Base-by-base conservation (phyloP, 2,888 invertebrate species). In the Caenorhabditis zanzibari region DNA sequence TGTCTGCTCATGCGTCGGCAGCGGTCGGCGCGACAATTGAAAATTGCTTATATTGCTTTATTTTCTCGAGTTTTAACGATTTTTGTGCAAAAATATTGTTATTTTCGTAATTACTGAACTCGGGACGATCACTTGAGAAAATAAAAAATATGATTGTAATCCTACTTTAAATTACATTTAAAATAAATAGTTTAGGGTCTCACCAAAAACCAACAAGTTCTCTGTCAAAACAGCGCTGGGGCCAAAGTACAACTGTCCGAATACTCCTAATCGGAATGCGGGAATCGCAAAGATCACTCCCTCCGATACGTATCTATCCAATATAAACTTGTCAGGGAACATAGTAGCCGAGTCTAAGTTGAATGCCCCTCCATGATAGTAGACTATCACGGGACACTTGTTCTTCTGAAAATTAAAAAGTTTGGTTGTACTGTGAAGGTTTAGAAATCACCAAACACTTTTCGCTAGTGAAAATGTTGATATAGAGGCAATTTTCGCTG, bases 201-300 rank as follows among this genome's bases (percentile, higher is more conserved):
- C n/a, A 77, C 87, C 90, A 58, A 87, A 84, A n/a, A 89, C n/a
- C 10, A 84, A 81, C 7, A 90, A 49, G 71, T 90, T 90, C 28
- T 82, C 69, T 0, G 74, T 84, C 7, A 88, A 73, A 14, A 82
- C 68, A 14, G 69, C 59, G 32, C 86, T 88, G 22, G 82, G 52
- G 24, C 86, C 88, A 56, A 89, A 74, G 54, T 86, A 76, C 19
- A 89, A 73, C n/a, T 88, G 85, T 0, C 89, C 89, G 52, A 89
- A 86, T 10, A 88, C 66, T 16, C 89, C 90, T 4, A 90, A 61
- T 16, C 90, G 84, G 28, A 88, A 88, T 7, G 86, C 89, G 2
- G 87, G 81, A 26, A 89, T 84, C 2, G 86, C 87, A 49, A 89
- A 87, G 2, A 90, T 80, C 22, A 90, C 32, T 54, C 71, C 83